Conservation (phyloP, 2,113 vertebrate species). For the Upupa epops region DNA sequence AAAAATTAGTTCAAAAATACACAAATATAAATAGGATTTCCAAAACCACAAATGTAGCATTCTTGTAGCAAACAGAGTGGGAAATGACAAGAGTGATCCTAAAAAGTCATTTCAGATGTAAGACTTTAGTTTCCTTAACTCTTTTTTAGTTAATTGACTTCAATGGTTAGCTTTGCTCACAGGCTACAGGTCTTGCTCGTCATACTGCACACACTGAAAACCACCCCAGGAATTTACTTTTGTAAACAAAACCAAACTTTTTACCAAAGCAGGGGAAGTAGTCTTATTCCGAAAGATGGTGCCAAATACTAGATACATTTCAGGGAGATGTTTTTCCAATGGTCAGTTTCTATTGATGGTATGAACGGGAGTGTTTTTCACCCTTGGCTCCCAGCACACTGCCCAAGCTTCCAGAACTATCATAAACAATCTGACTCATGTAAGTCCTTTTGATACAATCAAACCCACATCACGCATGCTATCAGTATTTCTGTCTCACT, state of each 20-base stretch:
- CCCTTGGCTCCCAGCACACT: not conserved
- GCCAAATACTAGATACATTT: not conserved
- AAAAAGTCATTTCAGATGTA: not conserved
- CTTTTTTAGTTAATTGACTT: not conserved
- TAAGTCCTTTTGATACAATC: not conserved
- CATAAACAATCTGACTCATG: not conserved
- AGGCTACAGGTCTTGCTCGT: not conserved
- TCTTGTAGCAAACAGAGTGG: not conserved
- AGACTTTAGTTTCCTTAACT: not conserved
- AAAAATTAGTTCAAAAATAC: not conserved
- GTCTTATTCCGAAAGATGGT: not conserved
- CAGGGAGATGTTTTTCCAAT: not conserved
- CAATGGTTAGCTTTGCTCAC: not conserved
- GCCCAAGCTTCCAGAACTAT: not conserved
- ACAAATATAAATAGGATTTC: not conserved
- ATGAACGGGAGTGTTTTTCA: not conserved
- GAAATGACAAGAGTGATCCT: not conserved
- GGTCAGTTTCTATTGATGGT: fast-evolving
- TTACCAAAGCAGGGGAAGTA: fast-evolving
- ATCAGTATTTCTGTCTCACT: not conserved
- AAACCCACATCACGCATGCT: not conserved
- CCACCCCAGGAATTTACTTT: not conserved
- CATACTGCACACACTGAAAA: not conserved
- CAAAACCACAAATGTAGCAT: not conserved
- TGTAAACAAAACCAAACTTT: not conserved